Percentiles rank a stretch among this genome's conserved stretches.
Evolutionary conservation across 2,888 invertebrate genomes (phyloP).

Genomic region (Chrysomela aeneicollis): DNA sequence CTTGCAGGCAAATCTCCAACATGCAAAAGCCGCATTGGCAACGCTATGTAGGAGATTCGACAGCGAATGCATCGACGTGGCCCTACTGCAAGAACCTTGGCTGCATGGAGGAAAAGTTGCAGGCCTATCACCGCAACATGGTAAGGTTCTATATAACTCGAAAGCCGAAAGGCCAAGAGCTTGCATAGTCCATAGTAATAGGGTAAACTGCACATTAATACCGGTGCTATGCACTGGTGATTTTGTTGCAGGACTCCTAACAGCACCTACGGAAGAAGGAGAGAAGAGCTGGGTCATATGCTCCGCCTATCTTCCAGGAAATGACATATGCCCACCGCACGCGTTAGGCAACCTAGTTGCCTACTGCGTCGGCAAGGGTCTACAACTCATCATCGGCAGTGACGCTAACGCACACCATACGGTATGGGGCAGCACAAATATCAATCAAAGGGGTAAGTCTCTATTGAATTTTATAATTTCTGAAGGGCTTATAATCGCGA

Average conservation of each 20-base stretch:
- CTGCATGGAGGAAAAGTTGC: too few species aligned
- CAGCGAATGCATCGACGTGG: too few species aligned
- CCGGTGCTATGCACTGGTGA: background rate
- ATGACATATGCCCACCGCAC: background rate
- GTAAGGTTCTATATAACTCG: too few species aligned
- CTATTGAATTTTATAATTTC: background rate
- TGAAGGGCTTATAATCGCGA: background rate
- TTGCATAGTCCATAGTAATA: background rate
- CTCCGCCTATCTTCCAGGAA: background rate
- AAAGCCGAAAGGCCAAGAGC: too few species aligned
- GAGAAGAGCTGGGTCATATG: background rate
- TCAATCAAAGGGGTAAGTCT: constrained; percentile 19
- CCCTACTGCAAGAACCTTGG: too few species aligned
- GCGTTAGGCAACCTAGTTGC: background rate
- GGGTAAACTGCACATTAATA: constrained; percentile 2
- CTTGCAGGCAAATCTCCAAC: too few species aligned
- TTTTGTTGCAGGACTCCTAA: constrained; percentile 10
- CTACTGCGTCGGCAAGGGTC: background rate
- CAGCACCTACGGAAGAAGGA: background rate
- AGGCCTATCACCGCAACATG: too few species aligned
- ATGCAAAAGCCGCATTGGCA: too few species aligned
- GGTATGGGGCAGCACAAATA: constrained; percentile 23
- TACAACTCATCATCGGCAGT: too few species aligned
- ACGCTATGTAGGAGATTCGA: too few species aligned
- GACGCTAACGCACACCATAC: constrained; percentile 30